phyloP scores from a whole-genome alignment of 2,113 vertebrate species.

The Pseudorhombus dupliciocellatus region DNA sequence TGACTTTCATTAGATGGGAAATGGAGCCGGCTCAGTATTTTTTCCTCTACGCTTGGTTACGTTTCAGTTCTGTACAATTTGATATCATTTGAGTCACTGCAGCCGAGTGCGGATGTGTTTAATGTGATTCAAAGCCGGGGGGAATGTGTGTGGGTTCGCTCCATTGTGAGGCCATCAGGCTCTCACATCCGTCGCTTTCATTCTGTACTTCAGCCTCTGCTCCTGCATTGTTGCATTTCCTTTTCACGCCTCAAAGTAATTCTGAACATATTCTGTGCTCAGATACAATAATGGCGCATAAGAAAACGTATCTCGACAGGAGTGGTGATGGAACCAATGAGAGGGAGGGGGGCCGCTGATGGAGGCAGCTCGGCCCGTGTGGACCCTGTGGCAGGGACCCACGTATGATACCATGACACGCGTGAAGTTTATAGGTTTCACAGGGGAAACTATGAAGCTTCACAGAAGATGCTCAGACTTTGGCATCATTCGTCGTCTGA shows the following conservation, averaged over 20 bases:
- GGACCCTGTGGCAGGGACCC: not conserved
- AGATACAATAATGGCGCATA: not conserved
- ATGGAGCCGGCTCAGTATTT: not conserved
- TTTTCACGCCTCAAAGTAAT: not conserved
- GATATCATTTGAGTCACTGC: not conserved
- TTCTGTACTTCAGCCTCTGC: not conserved
- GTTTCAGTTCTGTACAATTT: not conserved
- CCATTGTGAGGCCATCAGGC: not conserved
- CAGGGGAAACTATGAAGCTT: too few species aligned
- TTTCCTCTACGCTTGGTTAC: not conserved
- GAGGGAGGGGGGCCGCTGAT: not conserved
- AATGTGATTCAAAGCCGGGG: not conserved
- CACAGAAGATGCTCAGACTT: too few species aligned
- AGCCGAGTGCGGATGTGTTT: not conserved
- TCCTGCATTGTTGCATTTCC: not conserved
- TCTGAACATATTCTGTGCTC: not conserved
- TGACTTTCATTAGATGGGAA: conserved; percentile 18
- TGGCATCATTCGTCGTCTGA: not conserved
- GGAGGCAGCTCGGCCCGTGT: not conserved
- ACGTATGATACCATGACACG: not conserved
- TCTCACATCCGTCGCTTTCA: not conserved
- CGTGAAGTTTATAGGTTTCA: not conserved
- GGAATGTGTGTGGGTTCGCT: not conserved
- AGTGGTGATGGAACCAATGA: not conserved
- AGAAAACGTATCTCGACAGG: not conserved